Conservation (phyloP, 2,888 invertebrate genomes). For the Oeneis ivallda region DNA sequence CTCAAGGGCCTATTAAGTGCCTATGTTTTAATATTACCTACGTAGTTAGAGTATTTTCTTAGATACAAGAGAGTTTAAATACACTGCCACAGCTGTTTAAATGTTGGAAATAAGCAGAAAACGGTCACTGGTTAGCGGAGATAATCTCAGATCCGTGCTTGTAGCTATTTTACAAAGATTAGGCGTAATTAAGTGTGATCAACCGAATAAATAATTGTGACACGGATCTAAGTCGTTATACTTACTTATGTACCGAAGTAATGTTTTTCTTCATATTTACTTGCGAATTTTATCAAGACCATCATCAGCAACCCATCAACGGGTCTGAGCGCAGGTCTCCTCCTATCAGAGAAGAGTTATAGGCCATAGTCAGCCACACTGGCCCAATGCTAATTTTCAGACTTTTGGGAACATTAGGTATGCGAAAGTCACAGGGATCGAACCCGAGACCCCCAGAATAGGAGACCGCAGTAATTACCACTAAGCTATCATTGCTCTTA, state of each 20-base stretch:
- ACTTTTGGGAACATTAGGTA: too few species aligned
- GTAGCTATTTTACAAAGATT: background rate
- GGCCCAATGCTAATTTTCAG: too few species aligned
- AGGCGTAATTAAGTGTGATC: background rate
- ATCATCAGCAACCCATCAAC: too few species aligned
- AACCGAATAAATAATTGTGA: background rate
- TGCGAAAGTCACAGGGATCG: too few species aligned
- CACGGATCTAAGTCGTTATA: background rate
- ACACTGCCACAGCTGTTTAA: background rate
- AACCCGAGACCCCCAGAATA: too few species aligned
- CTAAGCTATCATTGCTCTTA: too few species aligned
- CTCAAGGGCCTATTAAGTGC: too few species aligned
- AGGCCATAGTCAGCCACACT: too few species aligned
- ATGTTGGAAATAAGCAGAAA: background rate
- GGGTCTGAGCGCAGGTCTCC: too few species aligned
- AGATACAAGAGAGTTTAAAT: background rate
- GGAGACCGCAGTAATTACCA: too few species aligned
- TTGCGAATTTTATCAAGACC: background rate
- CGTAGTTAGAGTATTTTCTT: background rate
- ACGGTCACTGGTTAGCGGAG: background rate
- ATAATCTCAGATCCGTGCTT: constrained; percentile 3
- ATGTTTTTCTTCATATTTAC: background rate
- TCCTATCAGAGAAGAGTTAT: too few species aligned
- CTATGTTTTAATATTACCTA: too few species aligned
- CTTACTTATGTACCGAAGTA: background rate